Percentiles rank a stretch among this genome's conserved stretches.
phyloP scores from a whole-genome alignment of 1,140 invertebrate species.

The Pachypeltis micranthus region DNA sequence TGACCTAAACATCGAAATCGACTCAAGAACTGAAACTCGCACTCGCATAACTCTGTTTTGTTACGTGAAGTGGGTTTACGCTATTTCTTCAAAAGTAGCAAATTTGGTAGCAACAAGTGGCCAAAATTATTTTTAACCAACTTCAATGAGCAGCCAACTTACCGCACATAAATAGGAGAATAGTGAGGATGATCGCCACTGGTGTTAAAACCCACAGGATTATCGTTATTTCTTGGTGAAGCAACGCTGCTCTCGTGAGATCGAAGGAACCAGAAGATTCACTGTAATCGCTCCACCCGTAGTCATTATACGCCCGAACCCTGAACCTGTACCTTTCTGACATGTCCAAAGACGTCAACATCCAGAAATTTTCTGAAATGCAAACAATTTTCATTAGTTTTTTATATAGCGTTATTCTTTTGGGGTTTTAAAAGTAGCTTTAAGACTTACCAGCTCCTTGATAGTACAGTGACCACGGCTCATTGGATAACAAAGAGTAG shows the following conservation, averaged over 20 bases:
- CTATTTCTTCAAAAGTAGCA: no score
- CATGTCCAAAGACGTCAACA: conserved; percentile 51
- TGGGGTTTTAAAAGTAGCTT: not conserved
- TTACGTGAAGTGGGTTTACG: no score
- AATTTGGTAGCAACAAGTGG: no score
- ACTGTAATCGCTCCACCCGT: conserved; percentile 64
- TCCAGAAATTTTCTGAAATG: conserved; percentile 57
- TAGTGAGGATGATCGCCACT: conserved; percentile 35
- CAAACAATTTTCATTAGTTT: no score
- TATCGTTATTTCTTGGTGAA: conserved; percentile 43
- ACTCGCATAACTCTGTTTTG: no score
- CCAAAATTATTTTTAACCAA: no score
- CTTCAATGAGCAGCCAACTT: no score
- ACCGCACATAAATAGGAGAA: conserved; percentile 38
- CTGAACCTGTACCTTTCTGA: conserved; percentile 55
- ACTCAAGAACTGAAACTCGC: no score
- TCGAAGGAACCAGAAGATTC: conserved; percentile 43
- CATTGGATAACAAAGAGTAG: conserved; percentile 13
- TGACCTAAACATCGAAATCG: no score
- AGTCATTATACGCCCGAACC: conserved; percentile 61
- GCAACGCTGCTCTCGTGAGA: conserved; percentile 38
- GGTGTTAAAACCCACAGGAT: conserved; percentile 44
- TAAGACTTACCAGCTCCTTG: conserved; percentile 55
- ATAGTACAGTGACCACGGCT: conserved; percentile 54
- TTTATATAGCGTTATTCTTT: no score